Base-by-base conservation (phyloP, 2,797 vertebrate genomes). In the Hafferia zeledoni region DNA sequence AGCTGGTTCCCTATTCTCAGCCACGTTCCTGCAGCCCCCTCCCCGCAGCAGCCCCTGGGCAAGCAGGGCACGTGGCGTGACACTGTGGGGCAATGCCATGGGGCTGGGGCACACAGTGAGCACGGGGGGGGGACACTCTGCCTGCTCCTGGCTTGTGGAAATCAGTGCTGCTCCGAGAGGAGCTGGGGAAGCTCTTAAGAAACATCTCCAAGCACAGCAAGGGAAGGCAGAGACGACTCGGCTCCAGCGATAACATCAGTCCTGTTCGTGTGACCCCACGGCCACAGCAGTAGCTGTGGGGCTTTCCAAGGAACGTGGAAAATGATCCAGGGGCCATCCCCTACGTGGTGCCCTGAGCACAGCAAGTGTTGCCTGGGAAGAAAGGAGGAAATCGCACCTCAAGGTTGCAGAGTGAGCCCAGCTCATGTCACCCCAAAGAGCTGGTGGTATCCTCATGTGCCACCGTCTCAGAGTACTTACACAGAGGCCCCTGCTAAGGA, bases 181-280 rank as follows among this genome's bases (percentile, higher is more conserved):
- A 65, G 46, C 27, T 25, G 11, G 46, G 57, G 52, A 46, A 53
- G 27, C 4, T 44, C 59, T 31, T 44, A 1, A 68, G 56, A 60
- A 60, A 47, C 41, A 3, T 46, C 49, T 27, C 41, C 0, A 0
- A 25, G 59, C 55, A 5, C 12, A 20, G 59, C 23, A 5, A 47
- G 43, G 0, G 0, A 63, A n/a, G 43, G 30, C 20, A 59, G 43
- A 43, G 64, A 37, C 0, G 4, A 1, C 11, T 33, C 27, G 1
- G 8, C 55, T 61, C 31, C 76, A 60, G 67, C 0, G 4, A 13
- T 12, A 83, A 6, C 41, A 37, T 18, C 83, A 13, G 63, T 5
- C 5, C 3, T 1, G 23, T 31, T 19, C 0, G 0, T 11, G 18
- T 46, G 24, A 27, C 33, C 68, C 35, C 5, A 5, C 0, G 0